phyloP scores from a whole-genome alignment of 1,140 invertebrate genomes.

The Megalopta genalis region DNA sequence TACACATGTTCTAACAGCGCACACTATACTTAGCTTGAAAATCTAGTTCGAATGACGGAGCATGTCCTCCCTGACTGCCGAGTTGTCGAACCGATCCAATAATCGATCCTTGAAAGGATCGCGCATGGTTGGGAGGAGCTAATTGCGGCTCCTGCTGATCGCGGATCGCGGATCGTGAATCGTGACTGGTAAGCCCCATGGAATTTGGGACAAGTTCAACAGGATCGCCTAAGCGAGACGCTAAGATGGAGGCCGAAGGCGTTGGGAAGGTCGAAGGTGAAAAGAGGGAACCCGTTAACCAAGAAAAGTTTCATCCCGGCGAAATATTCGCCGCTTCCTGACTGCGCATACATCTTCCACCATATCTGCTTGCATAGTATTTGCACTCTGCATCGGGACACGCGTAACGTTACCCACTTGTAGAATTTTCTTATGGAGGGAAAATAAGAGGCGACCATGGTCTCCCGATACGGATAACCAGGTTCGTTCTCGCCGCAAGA shows the following conservation, averaged over 20 bases:
- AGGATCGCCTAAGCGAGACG: constrained; percentile 32
- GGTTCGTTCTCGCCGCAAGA: constrained; percentile 31
- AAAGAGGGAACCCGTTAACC: constrained; percentile 54
- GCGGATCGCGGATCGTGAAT: constrained; percentile 46
- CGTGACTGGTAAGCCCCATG: constrained; percentile 34
- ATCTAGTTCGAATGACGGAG: too few species aligned
- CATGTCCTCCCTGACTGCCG: not conserved
- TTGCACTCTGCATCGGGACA: too few species aligned
- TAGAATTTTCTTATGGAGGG: too few species aligned
- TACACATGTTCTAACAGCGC: too few species aligned
- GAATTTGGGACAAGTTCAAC: constrained; percentile 60
- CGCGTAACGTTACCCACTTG: too few species aligned
- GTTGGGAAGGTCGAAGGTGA: constrained; percentile 55
- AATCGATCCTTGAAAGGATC: constrained; percentile 37
- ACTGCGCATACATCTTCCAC: too few species aligned
- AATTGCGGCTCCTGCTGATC: constrained; percentile 37
- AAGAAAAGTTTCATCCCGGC: constrained; percentile 14
- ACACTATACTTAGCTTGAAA: too few species aligned
- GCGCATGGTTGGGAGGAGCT: constrained; percentile 34
- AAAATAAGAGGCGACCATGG: not conserved
- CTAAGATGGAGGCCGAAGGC: constrained; percentile 34
- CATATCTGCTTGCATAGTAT: too few species aligned
- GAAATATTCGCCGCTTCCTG: not conserved
- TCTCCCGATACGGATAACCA: constrained; percentile 12
- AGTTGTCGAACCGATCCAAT: constrained; percentile 27